Conservation (phyloP, 2,888 invertebrate genomes). For the Brachynemurus nebulosus region DNA sequence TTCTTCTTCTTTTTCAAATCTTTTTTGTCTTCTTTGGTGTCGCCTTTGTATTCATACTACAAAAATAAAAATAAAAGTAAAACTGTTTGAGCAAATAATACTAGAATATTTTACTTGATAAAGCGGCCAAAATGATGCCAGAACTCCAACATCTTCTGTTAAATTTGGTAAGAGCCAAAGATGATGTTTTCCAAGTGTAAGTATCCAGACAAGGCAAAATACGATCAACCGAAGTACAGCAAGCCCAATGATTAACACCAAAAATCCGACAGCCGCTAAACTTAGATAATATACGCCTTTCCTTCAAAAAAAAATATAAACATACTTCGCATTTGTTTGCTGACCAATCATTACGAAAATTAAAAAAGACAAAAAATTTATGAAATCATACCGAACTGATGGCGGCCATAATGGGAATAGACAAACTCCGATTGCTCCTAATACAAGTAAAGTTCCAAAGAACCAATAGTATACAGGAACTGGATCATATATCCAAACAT, state of each 20-base stretch:
- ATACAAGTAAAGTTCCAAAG: slow-evolving; percentile 74
- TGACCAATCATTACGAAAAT: too few relatives aligned
- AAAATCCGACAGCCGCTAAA: slow-evolving; percentile 86
- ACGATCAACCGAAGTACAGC: slow-evolving; percentile 80
- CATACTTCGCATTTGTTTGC: too few relatives aligned
- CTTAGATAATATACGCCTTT: slow-evolving; percentile 95
- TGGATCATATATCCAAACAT: slow-evolving; percentile 97
- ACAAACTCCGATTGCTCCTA: slow-evolving; percentile 90
- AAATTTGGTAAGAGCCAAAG: slow-evolving; percentile 98
- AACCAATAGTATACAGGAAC: slow-evolving; percentile 91
- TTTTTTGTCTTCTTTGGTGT: slow-evolving; percentile 38
- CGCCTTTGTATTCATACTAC: slow-evolving; percentile 72
- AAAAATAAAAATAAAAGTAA: slow-evolving; percentile 22
- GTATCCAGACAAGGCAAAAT: slow-evolving; percentile 81
- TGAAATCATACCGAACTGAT: slow-evolving; percentile 63
- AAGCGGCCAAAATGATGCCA: slow-evolving; percentile 96
- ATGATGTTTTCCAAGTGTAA: slow-evolving; percentile 80
- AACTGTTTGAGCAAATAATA: not conserved
- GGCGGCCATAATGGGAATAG: slow-evolving; percentile 99
- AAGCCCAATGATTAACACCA: slow-evolving; percentile 83
- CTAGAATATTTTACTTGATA: slow-evolving; percentile 51
- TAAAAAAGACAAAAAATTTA: too few relatives aligned
- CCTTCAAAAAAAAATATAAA: slow-evolving; percentile 33
- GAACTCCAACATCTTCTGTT: slow-evolving; percentile 97
- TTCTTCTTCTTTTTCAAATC: slow-evolving; percentile 53